Base-by-base conservation (phyloP, 2,797 vertebrate genomes). In the Aratinga solstitialis region DNA sequence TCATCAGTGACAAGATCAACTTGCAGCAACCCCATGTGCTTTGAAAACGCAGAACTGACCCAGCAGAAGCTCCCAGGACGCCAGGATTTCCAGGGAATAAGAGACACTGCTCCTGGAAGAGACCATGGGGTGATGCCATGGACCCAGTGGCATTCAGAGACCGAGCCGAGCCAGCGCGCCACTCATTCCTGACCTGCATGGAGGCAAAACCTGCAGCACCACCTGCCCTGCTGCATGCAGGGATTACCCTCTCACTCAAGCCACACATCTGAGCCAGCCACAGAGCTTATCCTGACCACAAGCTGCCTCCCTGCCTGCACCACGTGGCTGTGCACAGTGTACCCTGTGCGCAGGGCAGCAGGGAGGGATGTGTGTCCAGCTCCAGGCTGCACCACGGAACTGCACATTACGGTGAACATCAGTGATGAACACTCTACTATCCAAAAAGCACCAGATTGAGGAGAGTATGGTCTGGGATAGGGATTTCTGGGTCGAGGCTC, bases 281-380 rank as follows among this genome's bases (percentile, higher is more conserved):
- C 6, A 1, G 51, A 87, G 68, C 65, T 84, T 34, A 91, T 47
- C 56, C 11, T 21, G 51, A 77, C 51, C 47, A 47, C 2, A 7
- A 71, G 68, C 69, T 69, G 79, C 56, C 72, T 77, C 65, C 56
- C 32, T 63, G 82, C 32, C 36, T 1, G 0, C 21, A 27, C 48
- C 67, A 53, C 0, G 0, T 2, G 19, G n/a, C 30, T 8, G 2
- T 9, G 50, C 42, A 0, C 42, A 0, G 47, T 22, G 73, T 50
- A 13, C n/a, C 62, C 42, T 14, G 36, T 22, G 36, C 0, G 0
- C 47, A 5, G 18, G 43, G 38, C 30, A 26, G 67, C 1, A 0
- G n/a, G n/a, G 27, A 59, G 40, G 32, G 58, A 87, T 2, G 0
- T 0, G 2, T 13, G 45, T 6, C 66, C 86, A 43, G 56, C 29